Conservation (phyloP, 2,797 vertebrate genomes). For the Syndactyla subalaris region DNA sequence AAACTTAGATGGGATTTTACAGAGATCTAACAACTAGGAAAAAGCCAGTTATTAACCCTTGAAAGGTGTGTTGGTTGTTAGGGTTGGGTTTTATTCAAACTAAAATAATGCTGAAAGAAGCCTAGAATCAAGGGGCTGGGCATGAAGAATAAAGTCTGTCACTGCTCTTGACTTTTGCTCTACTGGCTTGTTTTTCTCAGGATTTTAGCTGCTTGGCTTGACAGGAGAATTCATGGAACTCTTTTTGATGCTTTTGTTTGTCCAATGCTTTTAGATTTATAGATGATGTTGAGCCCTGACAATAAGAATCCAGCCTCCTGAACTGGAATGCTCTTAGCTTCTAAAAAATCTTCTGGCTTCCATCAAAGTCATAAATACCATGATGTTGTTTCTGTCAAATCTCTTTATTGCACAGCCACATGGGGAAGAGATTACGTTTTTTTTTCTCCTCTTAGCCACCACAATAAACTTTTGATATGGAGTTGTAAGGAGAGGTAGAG, state of each 20-base stretch:
- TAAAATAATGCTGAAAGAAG: background rate
- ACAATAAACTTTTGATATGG: background rate
- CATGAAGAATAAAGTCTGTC: background rate
- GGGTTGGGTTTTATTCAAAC: background rate
- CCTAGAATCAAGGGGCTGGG: background rate
- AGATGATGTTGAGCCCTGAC: background rate
- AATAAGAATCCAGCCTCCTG: background rate
- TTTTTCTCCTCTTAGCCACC: background rate
- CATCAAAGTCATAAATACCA: background rate
- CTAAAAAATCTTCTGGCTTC: conserved; percentile 24
- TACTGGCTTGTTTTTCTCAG: background rate
- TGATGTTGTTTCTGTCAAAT: conserved; percentile 4
- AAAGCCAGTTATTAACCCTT: background rate
- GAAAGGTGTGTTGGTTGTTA: background rate
- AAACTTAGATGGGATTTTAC: background rate
- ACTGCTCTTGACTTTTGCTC: background rate
- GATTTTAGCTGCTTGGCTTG: background rate
- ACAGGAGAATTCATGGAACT: background rate
- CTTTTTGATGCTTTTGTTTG: background rate
- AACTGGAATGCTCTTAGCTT: background rate
- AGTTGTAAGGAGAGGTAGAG: background rate
- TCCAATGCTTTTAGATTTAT: background rate
- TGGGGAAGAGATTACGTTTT: background rate
- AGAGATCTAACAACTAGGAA: background rate
- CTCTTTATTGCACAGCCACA: background rate